Evolutionary conservation across 2,797 vertebrate genomes (phyloP), one percentile per base, ranked within the genome.

Genomic region (Neosilurus hyrtlii): DNA sequence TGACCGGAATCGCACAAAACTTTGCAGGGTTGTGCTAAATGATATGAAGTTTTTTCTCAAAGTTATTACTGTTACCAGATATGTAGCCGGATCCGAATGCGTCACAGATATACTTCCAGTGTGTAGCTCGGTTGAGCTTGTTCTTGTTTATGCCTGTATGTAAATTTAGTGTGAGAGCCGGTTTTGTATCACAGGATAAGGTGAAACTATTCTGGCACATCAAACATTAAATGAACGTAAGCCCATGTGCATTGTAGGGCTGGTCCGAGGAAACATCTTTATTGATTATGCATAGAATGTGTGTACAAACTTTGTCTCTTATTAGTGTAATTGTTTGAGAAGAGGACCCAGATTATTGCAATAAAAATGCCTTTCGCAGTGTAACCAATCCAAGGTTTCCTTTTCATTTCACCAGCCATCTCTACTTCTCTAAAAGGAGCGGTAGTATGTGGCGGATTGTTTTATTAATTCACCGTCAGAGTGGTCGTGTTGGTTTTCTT

Each of bases 401-500:
- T 22, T 49, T 51, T 24, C 16, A n/a, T 52, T 65, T 18, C 6
- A 6, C 49, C 52, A 20, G 24, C 14, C 57, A 7, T 14, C 74
- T 76, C 30, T 22, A 56, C 66, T 79, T 66, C 49, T 68, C 68
- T 18, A 15, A 20, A 52, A 59, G 76, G 61, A 52, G 61, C 4
- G 18, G 26, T 12, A 24, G 26, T 12, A 79, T 6, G 61, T 78
- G 59, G 37, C 15, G 4, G 26, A 59, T 59, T 35, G 30, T 65
- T 63, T 63, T 63, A 78, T 78, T 63, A 65, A 79, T 20, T 52
- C 61, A 2, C 56, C 15, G 22, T 24, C 56, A 43, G 65, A 75
- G 37, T 84, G 72, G 54, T 57, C 43, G 16, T n/a, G 65, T 75
- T 75, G 43, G 43, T 57, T 72, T 72, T 72, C 67, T 51, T 72